Evolutionary conservation across 2,797 vertebrate genomes (phyloP).

Genomic region (Aldrovandia affinis): DNA sequence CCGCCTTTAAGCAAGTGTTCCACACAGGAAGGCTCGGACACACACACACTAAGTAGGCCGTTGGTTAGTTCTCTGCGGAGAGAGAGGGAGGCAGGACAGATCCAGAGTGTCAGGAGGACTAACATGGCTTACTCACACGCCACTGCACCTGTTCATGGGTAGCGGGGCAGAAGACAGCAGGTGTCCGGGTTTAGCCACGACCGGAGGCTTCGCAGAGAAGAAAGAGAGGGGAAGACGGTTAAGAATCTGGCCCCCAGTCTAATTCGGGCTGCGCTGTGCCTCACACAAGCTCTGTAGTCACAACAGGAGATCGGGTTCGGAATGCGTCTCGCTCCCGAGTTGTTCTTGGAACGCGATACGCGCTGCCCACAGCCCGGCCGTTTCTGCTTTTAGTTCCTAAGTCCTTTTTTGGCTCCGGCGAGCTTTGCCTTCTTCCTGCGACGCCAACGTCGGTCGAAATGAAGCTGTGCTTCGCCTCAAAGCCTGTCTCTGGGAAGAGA

Average conservation of each 20-base stretch:
- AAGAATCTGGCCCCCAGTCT: slow-evolving; percentile 8
- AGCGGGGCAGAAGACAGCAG: slow-evolving; percentile 29
- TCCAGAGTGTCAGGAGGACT: slow-evolving; percentile 33
- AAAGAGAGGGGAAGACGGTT: not conserved
- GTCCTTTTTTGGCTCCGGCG: slow-evolving; percentile 9
- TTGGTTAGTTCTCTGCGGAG: slow-evolving; percentile 41
- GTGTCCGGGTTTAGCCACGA: slow-evolving; percentile 23
- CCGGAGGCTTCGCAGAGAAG: not conserved
- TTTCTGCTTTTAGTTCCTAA: slow-evolving; percentile 31
- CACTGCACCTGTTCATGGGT: slow-evolving; percentile 35
- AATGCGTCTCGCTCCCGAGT: slow-evolving; percentile 40
- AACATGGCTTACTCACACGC: slow-evolving; percentile 28
- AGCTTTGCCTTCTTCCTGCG: slow-evolving; percentile 17
- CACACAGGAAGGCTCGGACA: not conserved
- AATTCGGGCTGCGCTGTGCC: slow-evolving; percentile 17
- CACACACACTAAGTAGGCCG: slow-evolving; percentile 28
- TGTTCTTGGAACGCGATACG: slow-evolving; percentile 39
- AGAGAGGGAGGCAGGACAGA: slow-evolving; percentile 31
- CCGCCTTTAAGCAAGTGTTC: not conserved
- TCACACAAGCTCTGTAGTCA: slow-evolving; percentile 27
- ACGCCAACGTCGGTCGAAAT: not conserved
- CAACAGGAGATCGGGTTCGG: slow-evolving; percentile 28
- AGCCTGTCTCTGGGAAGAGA: slow-evolving; percentile 3
- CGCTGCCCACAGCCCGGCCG: slow-evolving; percentile 30
- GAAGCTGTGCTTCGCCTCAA: not conserved